Evolutionary conservation across 1,140 invertebrate species (phyloP).

Genomic region (Aleiodes sp.): DNA sequence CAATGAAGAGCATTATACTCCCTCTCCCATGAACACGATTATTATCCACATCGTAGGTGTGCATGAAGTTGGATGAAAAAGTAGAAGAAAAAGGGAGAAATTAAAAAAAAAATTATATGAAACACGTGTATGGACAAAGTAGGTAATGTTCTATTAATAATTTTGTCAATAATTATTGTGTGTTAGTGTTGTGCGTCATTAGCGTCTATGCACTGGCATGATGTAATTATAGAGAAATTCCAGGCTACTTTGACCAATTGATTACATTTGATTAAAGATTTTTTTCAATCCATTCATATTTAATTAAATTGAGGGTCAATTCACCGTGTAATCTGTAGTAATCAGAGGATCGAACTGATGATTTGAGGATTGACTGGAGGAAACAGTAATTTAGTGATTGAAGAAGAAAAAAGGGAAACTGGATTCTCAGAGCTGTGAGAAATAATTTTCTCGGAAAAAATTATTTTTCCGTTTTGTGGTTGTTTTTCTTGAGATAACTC

Average conservation of each 20-base stretch:
- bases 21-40: constrained; percentile 20
- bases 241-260: constrained; percentile 19
- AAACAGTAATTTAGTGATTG: no score
- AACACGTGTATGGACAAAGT: constrained; percentile 42
- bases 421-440: no score
- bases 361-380: no score
- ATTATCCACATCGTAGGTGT: constrained; percentile 4
- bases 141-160: constrained; percentile 57
- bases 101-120: constrained; percentile 24
- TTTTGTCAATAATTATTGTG: constrained; percentile 55
- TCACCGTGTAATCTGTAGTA: neutral
- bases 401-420: no score
- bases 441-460: no score
- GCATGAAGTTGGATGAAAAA: constrained; percentile 3
- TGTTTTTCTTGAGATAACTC: no score
- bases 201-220: constrained; percentile 43
- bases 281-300: neutral
- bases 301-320: neutral
- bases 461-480: no score
- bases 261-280: neutral
- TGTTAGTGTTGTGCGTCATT: constrained; percentile 47
- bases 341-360: neutral
- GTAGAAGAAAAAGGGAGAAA: constrained; percentile 33
- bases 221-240: constrained; percentile 51
- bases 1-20: constrained; percentile 17